phyloP scores from a whole-genome alignment of 2,888 invertebrate species.

The Terebella lapidaria region DNA sequence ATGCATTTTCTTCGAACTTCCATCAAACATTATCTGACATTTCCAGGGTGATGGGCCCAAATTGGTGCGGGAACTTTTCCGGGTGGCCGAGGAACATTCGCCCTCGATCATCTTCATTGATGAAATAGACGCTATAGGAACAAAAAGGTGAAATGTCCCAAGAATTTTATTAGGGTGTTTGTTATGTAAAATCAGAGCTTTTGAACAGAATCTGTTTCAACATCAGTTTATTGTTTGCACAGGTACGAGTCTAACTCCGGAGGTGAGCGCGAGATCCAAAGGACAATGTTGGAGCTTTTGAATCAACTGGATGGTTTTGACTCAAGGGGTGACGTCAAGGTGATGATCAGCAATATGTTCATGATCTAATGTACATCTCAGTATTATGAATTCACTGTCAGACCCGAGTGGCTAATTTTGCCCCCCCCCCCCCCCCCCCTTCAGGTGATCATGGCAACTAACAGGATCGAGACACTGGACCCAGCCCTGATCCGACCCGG shows the following conservation, averaged over 20 bases:
- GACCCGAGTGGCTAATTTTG: too few relatives aligned
- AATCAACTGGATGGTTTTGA: constrained; percentile 99
- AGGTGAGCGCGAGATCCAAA: constrained; percentile 97
- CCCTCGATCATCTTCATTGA: constrained; percentile 99
- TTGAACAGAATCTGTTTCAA: too few relatives aligned
- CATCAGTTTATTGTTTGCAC: too few relatives aligned
- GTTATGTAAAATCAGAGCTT: too few relatives aligned
- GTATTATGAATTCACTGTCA: too few relatives aligned
- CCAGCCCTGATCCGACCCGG: constrained; percentile 98
- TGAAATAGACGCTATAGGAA: constrained; percentile 99
- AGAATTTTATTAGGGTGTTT: too few relatives aligned
- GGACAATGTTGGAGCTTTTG: constrained; percentile 97
- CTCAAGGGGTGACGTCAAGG: constrained; percentile 93
- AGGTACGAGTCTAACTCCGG: constrained; percentile 98
- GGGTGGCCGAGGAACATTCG: constrained; percentile 99
- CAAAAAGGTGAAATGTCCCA: constrained; percentile 66
- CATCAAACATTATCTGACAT: neutral
- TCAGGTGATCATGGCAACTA: constrained; percentile 55
- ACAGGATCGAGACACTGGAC: constrained; percentile 93
- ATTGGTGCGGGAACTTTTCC: constrained; percentile 91
- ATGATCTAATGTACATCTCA: too few relatives aligned
- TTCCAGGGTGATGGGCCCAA: constrained; percentile 93
- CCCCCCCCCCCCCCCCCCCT: constrained; percentile 1
- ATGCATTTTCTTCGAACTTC: neutral
- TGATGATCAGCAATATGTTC: too few relatives aligned